Evolutionary conservation across 1,140 invertebrate species (phyloP).

Genomic region (Drosophila miranda): DNA sequence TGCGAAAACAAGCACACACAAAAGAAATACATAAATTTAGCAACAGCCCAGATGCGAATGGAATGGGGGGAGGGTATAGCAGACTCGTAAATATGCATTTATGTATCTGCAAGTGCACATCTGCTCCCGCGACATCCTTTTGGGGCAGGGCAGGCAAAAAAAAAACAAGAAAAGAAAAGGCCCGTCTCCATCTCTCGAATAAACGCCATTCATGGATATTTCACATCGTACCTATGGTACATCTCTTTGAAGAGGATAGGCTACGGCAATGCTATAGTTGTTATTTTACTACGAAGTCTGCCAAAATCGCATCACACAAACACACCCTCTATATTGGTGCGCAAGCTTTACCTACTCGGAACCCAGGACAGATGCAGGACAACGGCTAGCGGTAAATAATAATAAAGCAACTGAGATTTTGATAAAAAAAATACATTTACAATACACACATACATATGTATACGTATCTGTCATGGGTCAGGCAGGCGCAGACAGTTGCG

Average conservation of each 20-base stretch:
- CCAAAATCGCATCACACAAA: too few species aligned
- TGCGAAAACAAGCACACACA: background rate
- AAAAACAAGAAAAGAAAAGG: background rate
- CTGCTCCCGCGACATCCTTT: constrained; percentile 24
- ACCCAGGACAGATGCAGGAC: constrained; percentile 23
- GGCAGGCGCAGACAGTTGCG: constrained; percentile 9
- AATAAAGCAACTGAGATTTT: background rate
- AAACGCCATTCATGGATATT: background rate
- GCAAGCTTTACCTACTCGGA: background rate
- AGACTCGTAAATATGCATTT: background rate
- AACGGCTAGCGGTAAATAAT: constrained; percentile 1
- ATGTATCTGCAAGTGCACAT: constrained; percentile 15
- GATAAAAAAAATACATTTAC: background rate
- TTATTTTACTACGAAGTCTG: background rate
- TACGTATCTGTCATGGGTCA: constrained; percentile 1
- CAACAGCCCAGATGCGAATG: constrained; percentile 4
- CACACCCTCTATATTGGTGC: background rate
- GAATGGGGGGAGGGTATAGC: too few species aligned
- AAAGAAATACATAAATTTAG: constrained; percentile 36
- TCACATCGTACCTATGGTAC: too few species aligned
- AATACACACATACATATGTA: background rate
- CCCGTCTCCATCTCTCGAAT: background rate
- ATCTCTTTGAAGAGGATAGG: too few species aligned
- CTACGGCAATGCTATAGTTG: too few species aligned
- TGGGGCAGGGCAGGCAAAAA: background rate